Conservation (phyloP, 2,888 invertebrate species). For the Augiades crinisus region DNA sequence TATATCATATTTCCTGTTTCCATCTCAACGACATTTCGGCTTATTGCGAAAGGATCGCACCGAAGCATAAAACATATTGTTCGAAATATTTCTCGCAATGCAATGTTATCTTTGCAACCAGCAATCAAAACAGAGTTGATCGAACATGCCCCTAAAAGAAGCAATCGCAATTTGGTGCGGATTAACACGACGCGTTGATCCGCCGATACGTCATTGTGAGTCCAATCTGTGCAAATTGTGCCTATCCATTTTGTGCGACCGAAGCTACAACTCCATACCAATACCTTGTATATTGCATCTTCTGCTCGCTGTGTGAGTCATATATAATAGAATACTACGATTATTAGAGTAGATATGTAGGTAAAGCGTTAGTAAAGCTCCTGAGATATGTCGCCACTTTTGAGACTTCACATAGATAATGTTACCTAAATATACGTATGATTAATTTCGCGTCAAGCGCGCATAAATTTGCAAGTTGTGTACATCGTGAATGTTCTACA, state of each 20-base stretch:
- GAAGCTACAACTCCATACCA: background rate
- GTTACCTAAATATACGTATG: too few relatives aligned
- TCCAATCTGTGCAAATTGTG: constrained; percentile 55
- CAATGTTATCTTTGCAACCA: constrained; percentile 38
- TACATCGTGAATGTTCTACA: too few relatives aligned
- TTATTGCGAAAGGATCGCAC: background rate
- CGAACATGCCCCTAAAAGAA: constrained; percentile 45
- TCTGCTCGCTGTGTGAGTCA: too few relatives aligned
- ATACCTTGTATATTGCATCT: background rate
- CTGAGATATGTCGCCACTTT: too few relatives aligned
- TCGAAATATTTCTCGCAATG: background rate
- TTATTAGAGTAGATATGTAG: too few relatives aligned
- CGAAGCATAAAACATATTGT: background rate
- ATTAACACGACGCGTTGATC: constrained; percentile 55
- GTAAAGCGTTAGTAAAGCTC: too few relatives aligned
- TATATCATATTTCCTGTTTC: background rate
- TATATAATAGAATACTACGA: too few relatives aligned
- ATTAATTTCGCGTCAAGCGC: too few relatives aligned
- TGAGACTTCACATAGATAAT: too few relatives aligned
- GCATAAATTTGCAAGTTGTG: too few relatives aligned
- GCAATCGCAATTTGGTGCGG: constrained; percentile 48
- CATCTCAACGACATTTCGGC: background rate
- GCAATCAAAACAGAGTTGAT: constrained; percentile 42
- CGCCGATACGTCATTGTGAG: constrained; percentile 46
- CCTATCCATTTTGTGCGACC: constrained; percentile 41